Base-by-base conservation (phyloP, 2,113 vertebrate species). In the Probosciger aterrimus region DNA sequence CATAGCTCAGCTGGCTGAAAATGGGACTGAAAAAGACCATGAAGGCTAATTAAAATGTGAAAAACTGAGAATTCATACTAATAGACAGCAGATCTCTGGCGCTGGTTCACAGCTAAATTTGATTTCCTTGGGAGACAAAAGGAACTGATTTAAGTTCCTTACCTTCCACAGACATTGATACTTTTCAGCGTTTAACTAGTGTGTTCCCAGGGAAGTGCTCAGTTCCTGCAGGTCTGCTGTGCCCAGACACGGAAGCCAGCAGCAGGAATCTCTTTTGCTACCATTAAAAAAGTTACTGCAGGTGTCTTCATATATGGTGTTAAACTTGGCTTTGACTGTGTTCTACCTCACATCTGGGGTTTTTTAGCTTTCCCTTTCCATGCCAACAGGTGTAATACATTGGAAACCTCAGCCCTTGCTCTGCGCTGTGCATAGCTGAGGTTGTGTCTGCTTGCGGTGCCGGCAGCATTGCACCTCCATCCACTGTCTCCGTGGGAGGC, bases 11-110 rank as follows among this genome's bases (percentile, higher is more conserved):
- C 96, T 95, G 91, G 53, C 73, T 92, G 76, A 59, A 92, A 83
- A 91, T 17, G 52, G 86, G 86, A 19, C 93, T 78, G 73, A 39
- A 88, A 95, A 84, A 59, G 80, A 15, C 95, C 59, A 39, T 3
- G 55, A 81, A 50, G 92, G 64, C 69, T 92, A 84, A 97, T 95
- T 93, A 96, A 95, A 96, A 97, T 64, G 95, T 95, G 92, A 91
- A 93, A 96, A 95, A 53, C 88, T 88, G 92, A 75, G 91, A 94
- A 95, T 86, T 86, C 65, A 3, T 81, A 28, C 64, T 97, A 95
- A 97, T 84, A 74, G 91, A 59, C 88, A 93, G 91, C 95, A 96
- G 95, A 93, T 78, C 91, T 63, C 94, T 96, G 92, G 94, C 11
- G 1, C 94, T 92, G 91, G 60, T 93, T 96, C 94, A 84, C 94